phyloP scores from a whole-genome alignment of 1,140 invertebrate species.

The Drosophila saltans region DNA sequence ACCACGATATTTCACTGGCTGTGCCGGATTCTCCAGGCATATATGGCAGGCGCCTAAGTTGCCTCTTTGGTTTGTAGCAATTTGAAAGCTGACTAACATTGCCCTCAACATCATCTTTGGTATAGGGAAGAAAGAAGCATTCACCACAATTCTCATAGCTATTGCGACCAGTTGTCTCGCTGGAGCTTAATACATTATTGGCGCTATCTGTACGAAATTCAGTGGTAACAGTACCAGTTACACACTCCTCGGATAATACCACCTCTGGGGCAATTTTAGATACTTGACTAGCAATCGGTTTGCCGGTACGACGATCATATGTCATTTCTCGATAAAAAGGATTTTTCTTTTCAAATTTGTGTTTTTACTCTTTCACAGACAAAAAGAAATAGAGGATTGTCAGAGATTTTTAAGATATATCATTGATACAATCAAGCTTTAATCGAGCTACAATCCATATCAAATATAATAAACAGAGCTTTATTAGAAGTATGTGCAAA shows the following conservation, averaged over 20 bases:
- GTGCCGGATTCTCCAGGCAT: conserved; percentile 93
- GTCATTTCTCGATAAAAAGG: no score
- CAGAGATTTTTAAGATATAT: no score
- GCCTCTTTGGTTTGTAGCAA: conserved; percentile 96
- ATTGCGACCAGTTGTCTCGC: conserved; percentile 95
- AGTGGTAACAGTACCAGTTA: conserved; percentile 96
- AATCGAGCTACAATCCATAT: no score
- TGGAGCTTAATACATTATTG: conserved; percentile 82
- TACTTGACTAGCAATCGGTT: conserved; percentile 97
- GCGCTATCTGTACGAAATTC: conserved; percentile 91
- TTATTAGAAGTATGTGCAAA: no score
- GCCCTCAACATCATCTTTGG: conserved; percentile 97
- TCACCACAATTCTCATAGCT: conserved; percentile 99
- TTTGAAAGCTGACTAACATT: conserved; percentile 97
- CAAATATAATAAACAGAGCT: no score
- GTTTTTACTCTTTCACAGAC: no score
- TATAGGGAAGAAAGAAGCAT: conserved; percentile 99
- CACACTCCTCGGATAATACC: conserved; percentile 95
- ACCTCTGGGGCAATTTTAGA: conserved; percentile 98
- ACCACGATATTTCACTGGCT: conserved; percentile 96
- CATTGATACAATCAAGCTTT: no score
- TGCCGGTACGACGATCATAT: conserved; percentile 97
- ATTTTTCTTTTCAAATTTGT: no score
- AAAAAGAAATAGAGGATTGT: no score
- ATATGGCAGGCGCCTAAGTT: conserved; percentile 97